Evolutionary conservation across 2,113 vertebrate species (phyloP), one percentile per base, ranked within the genome.

Genomic region (Cyprinus carpio): DNA sequence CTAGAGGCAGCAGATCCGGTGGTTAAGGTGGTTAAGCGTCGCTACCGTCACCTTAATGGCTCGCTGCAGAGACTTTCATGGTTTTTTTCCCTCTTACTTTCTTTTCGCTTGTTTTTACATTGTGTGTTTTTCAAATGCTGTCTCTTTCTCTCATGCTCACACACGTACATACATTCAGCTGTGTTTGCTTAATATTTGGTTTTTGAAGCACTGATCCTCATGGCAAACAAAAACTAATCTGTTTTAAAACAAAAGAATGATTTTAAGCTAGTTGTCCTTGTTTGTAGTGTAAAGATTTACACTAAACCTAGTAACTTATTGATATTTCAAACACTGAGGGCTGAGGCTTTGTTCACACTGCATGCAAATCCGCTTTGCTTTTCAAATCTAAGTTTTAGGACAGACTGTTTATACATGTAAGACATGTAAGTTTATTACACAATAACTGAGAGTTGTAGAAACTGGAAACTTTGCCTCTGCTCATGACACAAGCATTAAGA

Each of bases 211-310:
- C 37, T 49, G 40, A 60, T 71, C 13, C 81, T 34, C 29, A 5
- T 27, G 12, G 77, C 3, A 34, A 84, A 25, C 2, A 37, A n/a
- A 74, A 54, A 25, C 31, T 25, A 34, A 20, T 8, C 75, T 65
- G 25, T 77, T 84, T 85, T 88, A 31, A 75, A 76, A 76, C 31
- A 46, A 25, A 74, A 71, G 9, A 37, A 46, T 29, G 10, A 80
- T 80, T 79, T 64, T 80, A 80, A 62, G 37, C 58, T 62, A 25
- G 20, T 40, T 60, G 51, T 60, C 40, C 72, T 40, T 60, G 18
- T 34, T 56, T 58, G 29, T 78, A 60, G 29, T 23, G 29, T 58
- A 56, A 56, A 29, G 51, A 58, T 58, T 78, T 58, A 58, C 51
- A 34, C 51, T 37, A 40, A 79, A 62, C 23, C 3, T 40, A 60